phyloP scores from a whole-genome alignment of 2,888 invertebrate genomes.

The Netelia virgata region DNA sequence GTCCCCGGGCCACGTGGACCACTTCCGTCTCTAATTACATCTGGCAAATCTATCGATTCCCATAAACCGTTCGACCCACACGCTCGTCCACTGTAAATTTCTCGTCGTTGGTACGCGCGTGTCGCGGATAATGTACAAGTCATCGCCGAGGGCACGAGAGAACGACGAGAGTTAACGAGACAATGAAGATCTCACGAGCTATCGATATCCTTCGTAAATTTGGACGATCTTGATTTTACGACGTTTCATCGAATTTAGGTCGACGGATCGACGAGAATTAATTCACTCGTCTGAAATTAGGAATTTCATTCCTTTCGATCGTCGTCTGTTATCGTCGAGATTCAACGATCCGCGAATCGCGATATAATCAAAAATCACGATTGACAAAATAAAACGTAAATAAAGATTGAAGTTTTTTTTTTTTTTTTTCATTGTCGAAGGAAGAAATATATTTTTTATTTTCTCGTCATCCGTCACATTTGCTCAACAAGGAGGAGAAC shows the following conservation, averaged over 20 bases:
- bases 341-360: too few relatives aligned
- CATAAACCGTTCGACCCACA: slow-evolving; percentile 67
- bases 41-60: slow-evolving; percentile 74
- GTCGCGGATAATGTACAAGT: slow-evolving; percentile 73
- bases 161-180: slow-evolving; percentile 3
- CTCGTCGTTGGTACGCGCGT: slow-evolving; percentile 69
- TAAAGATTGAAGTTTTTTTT: neutral
- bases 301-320: too few relatives aligned
- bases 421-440: too few relatives aligned
- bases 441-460: neutral
- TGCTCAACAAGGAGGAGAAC: neutral
- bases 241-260: too few relatives aligned
- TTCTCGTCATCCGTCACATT: slow-evolving; percentile 2
- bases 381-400: neutral
- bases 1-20: slow-evolving; percentile 59
- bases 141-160: slow-evolving; percentile 12
- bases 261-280: too few relatives aligned
- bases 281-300: too few relatives aligned
- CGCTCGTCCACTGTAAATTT: slow-evolving; percentile 60
- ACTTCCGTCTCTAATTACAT: slow-evolving; percentile 74
- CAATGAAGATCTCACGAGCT: neutral
- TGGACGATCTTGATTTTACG: too few relatives aligned
- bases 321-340: too few relatives aligned
- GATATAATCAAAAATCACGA: too few relatives aligned
- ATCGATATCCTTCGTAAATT: neutral